A percentile compares a stretch with the other conserved stretches of the same genome.
Evolutionary conservation across 2,797 vertebrate species (phyloP).

Genomic region (Artibeus lituratus): DNA sequence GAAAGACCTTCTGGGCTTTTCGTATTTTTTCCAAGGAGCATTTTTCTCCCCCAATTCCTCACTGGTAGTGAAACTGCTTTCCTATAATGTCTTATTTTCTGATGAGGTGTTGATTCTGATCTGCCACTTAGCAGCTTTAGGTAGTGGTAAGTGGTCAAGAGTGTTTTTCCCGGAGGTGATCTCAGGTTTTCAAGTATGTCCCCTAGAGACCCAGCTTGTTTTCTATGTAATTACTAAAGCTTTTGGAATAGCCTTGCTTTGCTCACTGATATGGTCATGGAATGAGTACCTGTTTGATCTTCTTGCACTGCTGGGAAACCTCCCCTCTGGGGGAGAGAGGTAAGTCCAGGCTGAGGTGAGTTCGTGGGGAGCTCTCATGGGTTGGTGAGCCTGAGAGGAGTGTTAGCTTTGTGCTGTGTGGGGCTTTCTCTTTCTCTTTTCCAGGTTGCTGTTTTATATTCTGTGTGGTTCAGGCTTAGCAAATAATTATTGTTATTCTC

Average conservation of each 20-base stretch:
- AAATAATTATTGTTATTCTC: constrained; percentile 16
- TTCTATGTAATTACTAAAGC: constrained; percentile 39
- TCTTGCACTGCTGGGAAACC: constrained; percentile 9
- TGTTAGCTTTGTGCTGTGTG: not conserved
- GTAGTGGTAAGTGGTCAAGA: constrained; percentile 67
- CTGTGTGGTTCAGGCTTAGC: not conserved
- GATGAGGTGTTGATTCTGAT: constrained; percentile 40
- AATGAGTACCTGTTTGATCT: not conserved
- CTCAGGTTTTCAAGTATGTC: constrained; percentile 59
- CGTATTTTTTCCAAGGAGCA: not conserved
- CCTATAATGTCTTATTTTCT: not conserved
- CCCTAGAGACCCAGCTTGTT: constrained; percentile 49
- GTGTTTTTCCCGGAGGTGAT: constrained; percentile 53
- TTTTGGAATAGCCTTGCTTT: constrained; percentile 20
- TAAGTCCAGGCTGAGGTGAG: constrained; percentile 50
- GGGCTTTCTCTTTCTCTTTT: constrained; percentile 20
- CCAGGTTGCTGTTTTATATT: constrained; percentile 5
- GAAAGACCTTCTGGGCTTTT: constrained; percentile 8
- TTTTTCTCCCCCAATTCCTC: not conserved
- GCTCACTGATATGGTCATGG: not conserved
- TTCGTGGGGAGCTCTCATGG: not conserved
- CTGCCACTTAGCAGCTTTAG: constrained; percentile 36
- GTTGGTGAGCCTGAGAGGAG: not conserved
- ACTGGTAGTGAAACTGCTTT: not conserved
- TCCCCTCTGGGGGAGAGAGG: not conserved